These are phyloP conservation scores for Caenorhabditis sp. DNA, from an alignment of 2,888 invertebrate genomes.

Conservation along the genomic window DNA sequence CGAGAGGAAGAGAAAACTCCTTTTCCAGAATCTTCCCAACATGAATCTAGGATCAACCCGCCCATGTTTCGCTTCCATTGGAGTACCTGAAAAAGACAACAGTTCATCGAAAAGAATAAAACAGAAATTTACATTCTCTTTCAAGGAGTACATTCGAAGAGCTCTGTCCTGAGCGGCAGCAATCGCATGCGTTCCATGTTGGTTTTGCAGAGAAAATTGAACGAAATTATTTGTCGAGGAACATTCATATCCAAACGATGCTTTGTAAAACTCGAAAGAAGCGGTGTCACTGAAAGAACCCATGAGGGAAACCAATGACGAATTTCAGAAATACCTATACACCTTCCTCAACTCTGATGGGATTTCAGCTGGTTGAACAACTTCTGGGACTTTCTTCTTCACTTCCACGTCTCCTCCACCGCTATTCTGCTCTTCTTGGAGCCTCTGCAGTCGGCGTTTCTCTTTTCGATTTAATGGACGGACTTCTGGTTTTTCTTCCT, in stretches of 20 bases:
- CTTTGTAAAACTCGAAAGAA: slow-evolving; percentile 36
- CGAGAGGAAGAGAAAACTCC: slow-evolving; percentile 32
- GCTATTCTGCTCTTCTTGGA: not conserved
- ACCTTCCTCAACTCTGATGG: not conserved
- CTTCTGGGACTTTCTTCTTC: slow-evolving; percentile 3
- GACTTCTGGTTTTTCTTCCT: not conserved
- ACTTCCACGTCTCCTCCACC: not conserved
- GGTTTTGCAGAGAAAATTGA: slow-evolving; percentile 18
- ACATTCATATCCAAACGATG: slow-evolving; percentile 41
- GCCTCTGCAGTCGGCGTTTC: slow-evolving; percentile 30
- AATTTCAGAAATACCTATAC: slow-evolving; percentile 32
- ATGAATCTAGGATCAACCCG: slow-evolving; percentile 42
- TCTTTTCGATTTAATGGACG: slow-evolving; percentile 55
- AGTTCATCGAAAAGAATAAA: not conserved
- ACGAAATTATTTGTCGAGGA: slow-evolving; percentile 52
- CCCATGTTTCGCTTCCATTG: slow-evolving; percentile 53
- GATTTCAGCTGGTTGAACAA: not conserved
- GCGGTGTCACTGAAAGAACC: slow-evolving; percentile 53
- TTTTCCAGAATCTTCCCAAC: slow-evolving; percentile 25
- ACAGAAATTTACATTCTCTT: slow-evolving; percentile 6
- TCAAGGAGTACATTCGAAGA: slow-evolving; percentile 27
- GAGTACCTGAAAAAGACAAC: not conserved
- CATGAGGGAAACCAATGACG: too few species aligned
- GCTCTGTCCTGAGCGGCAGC: slow-evolving; percentile 57
- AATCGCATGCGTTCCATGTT: slow-evolving; percentile 10